Evolutionary conservation across 2,113 vertebrate species (phyloP).

Genomic region (Casuarius casuarius): DNA sequence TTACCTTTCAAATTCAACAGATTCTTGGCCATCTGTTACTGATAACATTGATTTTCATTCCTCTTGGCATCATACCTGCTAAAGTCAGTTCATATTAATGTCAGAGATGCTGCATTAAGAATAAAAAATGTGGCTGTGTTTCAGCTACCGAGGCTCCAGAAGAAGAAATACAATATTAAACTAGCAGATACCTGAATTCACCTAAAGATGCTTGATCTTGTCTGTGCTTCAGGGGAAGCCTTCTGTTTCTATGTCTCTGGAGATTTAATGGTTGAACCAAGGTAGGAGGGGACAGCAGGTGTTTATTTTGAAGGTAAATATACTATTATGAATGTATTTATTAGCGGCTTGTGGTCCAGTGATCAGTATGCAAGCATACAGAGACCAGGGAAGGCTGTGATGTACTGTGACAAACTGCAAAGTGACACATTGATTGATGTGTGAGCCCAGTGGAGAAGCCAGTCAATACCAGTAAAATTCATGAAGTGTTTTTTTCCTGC

Average conservation of each 20-base stretch:
- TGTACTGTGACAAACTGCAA: background rate
- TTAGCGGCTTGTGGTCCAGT: background rate
- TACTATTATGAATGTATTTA: background rate
- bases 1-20: conserved; percentile 18
- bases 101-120: background rate
- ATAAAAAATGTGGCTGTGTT: background rate
- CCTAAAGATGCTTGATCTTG: background rate
- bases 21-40: conserved; percentile 34
- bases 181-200: background rate
- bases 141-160: background rate
- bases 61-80: conserved; percentile 15
- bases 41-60: conserved; percentile 39
- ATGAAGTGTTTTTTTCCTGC: background rate
- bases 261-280: background rate
- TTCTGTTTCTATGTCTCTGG: background rate
- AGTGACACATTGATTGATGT: background rate
- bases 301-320: background rate
- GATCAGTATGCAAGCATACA: background rate
- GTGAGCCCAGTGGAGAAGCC: background rate
- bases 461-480: background rate
- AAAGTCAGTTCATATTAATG: conserved; percentile 27
- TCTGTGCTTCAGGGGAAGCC: background rate
- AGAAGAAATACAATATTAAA: background rate
- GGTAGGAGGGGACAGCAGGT: background rate
- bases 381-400: background rate